phyloP scores from a whole-genome alignment of 1,140 invertebrate species.

The Camponotus vicinus region DNA sequence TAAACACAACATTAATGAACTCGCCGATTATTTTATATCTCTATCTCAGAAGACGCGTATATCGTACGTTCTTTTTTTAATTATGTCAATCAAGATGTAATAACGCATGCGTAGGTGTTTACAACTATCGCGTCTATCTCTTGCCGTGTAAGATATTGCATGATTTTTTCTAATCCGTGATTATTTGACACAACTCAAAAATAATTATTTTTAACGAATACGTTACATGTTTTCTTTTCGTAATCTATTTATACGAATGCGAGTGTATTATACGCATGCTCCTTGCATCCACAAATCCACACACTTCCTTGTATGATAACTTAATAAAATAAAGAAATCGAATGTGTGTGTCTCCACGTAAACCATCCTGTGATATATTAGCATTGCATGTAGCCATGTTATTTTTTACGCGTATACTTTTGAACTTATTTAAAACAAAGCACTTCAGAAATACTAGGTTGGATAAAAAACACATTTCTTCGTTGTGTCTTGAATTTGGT shows the following conservation, averaged over 20 bases:
- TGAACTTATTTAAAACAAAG: background rate
- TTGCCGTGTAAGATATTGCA: background rate
- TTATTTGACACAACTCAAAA: background rate
- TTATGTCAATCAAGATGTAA: background rate
- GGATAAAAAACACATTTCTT: constrained; percentile 7
- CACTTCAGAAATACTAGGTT: constrained; percentile 30
- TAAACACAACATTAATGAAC: background rate
- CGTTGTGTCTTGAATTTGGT: constrained; percentile 37
- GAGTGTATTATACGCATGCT: constrained; percentile 21
- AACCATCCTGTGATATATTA: constrained; percentile 41
- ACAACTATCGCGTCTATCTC: constrained; percentile 22
- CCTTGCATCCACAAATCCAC: constrained; percentile 32
- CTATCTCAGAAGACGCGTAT: background rate
- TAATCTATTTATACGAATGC: constrained; percentile 11
- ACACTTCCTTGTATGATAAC: constrained; percentile 54
- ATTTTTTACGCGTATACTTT: background rate
- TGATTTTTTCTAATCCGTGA: background rate
- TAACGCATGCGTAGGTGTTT: constrained; percentile 4
- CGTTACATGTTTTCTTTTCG: background rate
- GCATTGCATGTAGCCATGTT: constrained; percentile 14
- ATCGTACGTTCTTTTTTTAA: background rate
- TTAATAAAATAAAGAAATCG: constrained; percentile 66
- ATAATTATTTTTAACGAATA: background rate
- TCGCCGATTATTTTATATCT: background rate
- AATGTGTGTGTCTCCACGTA: constrained; percentile 10